Percentiles rank a stretch among this genome's conserved stretches.
phyloP scores from a whole-genome alignment of 1,140 invertebrate species.

The Macrocentrus cingulum region DNA sequence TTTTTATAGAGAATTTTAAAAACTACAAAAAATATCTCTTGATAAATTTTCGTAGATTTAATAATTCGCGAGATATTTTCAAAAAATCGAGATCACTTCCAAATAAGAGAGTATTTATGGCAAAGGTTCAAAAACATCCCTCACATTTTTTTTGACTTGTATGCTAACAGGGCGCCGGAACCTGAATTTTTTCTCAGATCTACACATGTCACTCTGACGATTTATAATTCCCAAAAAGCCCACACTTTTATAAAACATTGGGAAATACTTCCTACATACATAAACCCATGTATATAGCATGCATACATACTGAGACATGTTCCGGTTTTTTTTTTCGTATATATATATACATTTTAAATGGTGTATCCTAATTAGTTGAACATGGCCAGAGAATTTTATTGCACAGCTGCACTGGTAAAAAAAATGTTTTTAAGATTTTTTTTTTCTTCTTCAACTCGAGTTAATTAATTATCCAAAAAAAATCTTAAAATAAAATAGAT shows the following conservation, averaged over 20 bases:
- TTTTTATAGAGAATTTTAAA: no score
- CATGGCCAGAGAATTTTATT: conserved; percentile 26
- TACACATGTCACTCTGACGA: conserved; percentile 18
- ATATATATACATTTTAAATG: conserved; percentile 15
- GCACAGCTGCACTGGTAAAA: conserved; percentile 16
- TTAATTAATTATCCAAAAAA: background rate
- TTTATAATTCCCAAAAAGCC: conserved; percentile 19
- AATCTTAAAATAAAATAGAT: background rate
- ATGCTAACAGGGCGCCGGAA: no score
- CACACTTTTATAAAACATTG: background rate
- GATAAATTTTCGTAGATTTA: no score
- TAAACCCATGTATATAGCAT: background rate
- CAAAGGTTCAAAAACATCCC: no score
- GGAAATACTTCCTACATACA: background rate
- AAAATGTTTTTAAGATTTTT: background rate
- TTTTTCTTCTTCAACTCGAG: background rate
- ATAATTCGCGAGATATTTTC: no score
- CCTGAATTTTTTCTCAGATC: conserved; percentile 4
- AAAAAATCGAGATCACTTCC: no score
- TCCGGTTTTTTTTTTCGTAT: no score
- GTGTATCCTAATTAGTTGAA: conserved; percentile 27
- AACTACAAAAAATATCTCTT: no score
- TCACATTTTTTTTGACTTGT: no score
- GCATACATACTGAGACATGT: no score
- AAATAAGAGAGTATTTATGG: no score